Evolutionary conservation across 2,888 invertebrate genomes (phyloP).

Genomic region (Leucoptera coffeella): DNA sequence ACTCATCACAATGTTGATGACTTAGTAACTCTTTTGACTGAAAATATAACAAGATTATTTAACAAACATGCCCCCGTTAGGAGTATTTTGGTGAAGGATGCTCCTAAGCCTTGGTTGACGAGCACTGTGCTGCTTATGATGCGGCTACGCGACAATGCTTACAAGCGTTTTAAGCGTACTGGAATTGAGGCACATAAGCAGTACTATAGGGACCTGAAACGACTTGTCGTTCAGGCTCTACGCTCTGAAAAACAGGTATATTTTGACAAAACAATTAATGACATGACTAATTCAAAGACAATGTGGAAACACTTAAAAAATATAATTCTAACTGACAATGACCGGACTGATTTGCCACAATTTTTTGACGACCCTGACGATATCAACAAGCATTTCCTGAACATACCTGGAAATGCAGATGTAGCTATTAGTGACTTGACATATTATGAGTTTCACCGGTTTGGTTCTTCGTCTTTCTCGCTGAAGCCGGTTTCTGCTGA

Average conservation of each 20-base stretch:
- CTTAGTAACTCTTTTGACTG: neutral
- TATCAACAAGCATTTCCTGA: conserved; percentile 1
- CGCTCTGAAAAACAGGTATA: neutral
- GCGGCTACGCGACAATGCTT: neutral
- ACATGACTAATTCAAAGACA: neutral
- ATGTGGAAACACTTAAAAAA: conserved; percentile 1
- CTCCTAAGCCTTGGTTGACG: conserved; percentile 1
- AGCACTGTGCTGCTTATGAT: neutral
- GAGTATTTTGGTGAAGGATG: neutral
- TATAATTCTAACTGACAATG: neutral
- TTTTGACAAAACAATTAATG: conserved; percentile 1
- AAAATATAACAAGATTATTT: neutral
- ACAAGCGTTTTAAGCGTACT: neutral
- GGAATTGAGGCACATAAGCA: neutral
- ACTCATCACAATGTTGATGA: neutral
- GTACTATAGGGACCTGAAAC: neutral
- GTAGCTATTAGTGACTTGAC: neutral
- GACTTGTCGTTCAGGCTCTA: neutral
- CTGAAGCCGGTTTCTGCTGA: neutral
- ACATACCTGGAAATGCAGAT: neutral
- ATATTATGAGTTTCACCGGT: neutral
- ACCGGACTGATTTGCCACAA: neutral
- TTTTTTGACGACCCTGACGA: neutral
- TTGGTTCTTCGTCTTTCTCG: neutral
- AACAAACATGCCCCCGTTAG: conserved; percentile 1